Evolutionary conservation across 2,888 invertebrate genomes (phyloP), one percentile per base, ranked within the genome.

Genomic region (Meteorus colon): DNA sequence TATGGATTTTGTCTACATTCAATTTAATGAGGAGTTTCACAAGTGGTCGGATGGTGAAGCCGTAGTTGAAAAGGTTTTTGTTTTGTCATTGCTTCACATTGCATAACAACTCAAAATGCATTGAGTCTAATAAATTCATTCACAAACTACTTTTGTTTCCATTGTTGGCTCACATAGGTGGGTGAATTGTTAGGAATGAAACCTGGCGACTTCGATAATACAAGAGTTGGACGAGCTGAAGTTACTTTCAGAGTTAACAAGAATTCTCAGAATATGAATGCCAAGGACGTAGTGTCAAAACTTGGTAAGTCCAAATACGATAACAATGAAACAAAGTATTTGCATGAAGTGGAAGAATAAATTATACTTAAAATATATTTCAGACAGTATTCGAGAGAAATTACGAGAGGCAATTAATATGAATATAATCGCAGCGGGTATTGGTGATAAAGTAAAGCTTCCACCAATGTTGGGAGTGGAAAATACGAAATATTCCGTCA

Each of bases 1-100:
- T 85, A 93, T 94, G 27, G 94, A 95, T 81, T 95, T 94, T 86
- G 94, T 96, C 2, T 96, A 95, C 88, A 93, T 97, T 77, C 91
- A 92, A 81, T 94, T 96, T 79, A 94, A 94, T 86, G 93, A 94
- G 67, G 81, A 81, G 24, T 84, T 89, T 74, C 91, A 91, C 76
- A 92, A 91, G 24, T 96, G 96, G 96, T 91, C 92, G 75, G 94
- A 95, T 86, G 96, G 96, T 66, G 92, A 93, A 83, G 91, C 92
- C 66, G 93, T 96, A 80, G 94, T 96, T 77, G 90, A 92, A 81
- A 81, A 84, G 81, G 85, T 85, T 51, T 85, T 51, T 31, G 8
- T 12, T 12, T 12, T 41, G 41, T 41, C 12, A 41, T 12, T 41
- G 4, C 8, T 6, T 8, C 16, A 24, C 14, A 34, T 34, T 31